Evolutionary conservation across 2,113 vertebrate genomes (phyloP), one percentile per base, ranked within the genome.

Genomic region (Ellobius talpinus): DNA sequence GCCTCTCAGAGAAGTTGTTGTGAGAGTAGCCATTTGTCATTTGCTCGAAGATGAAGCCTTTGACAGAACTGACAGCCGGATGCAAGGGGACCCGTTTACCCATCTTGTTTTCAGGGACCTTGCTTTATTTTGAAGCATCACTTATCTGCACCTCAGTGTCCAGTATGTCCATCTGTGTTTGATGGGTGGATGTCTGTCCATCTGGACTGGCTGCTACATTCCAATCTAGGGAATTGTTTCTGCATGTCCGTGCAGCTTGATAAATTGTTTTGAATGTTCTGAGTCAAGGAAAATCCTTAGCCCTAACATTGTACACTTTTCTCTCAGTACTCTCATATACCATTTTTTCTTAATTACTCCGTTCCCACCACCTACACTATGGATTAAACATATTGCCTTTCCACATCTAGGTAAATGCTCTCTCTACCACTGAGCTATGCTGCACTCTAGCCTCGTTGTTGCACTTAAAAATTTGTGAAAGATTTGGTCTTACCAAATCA

Each of bases 41-140:
- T 93, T 92, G 61, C 77, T 89, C 87, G 92, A 77, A 94, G 90
- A 79, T 36, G 90, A 96, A 87, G 61, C n/a, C 86, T 91, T 81
- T 24, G 1, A 79, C 36, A 92, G 90, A 86, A 6, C 21, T 58
- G 74, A 31, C 13, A 65, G 55, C 6, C 36, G 88, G 36, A 58
- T 52, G 1, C 6, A 52, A 77, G 58, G 19, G n/a, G 12, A 47
- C 89, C 77, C 2, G 0, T 17, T 90, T 36, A 45, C 36, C 63
- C 45, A 87, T 87, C n/a, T 87, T 79, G 50, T 58, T 58, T 81
- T 68, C 4, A 45, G 39, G 72, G 81, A 87, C 42, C 39, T 86
- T 3, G 31, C 31, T 61, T 90, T 86, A 78, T 73, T 92, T 88
- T 39, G 78, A 93, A 85, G 91, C 47, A 52, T 88, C 79, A 77